Evolutionary conservation across 2,797 vertebrate genomes (phyloP), one percentile per base, ranked within the genome.

Genomic region (Okamejei kenojei): DNA sequence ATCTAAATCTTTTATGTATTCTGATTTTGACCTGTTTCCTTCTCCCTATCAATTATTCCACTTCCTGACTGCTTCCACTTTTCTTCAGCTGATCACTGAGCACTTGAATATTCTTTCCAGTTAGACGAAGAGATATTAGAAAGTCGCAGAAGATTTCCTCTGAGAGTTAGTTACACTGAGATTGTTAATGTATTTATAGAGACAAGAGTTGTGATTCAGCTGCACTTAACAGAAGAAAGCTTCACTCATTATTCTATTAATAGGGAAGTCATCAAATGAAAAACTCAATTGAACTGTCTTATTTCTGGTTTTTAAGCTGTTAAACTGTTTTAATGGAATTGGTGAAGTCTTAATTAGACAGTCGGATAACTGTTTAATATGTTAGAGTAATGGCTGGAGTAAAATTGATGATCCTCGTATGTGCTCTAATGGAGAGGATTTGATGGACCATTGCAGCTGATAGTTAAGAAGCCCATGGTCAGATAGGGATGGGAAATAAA

Each of bases 231-330:
- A 58, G 58, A 29, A 63, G 82, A 68, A 88, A 88, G 32, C 63
- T 65, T 88, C 10, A 88, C 9, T 88, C 84, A 65, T 32, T 65
- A 88, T 21, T 88, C 63, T 88, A 7, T 88, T 88, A n/a, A 88
- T 65, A 88, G 1, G 65, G 84, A 88, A 61, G 7, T 32, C 82
- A 61, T 15, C 29, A 86, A 86, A 32, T 86, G 26, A 86, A 86
- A 63, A 17, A 11, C 26, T 7, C 63, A 65, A 65, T 65, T 86
- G 65, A 8, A 88, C 68, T 88, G 58, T 58, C 29, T 84, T 84
- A 86, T n/a, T 68, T 32, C 3, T 68, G 61, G 0, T 19, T 35
- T 88, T 88, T 68, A 86, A 68, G 63, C 84, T 88, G 78, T 38
- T 88, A 63, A 35, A 35, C 2, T 68, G 19, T 88, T 17, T 68